Conservation (phyloP, 2,113 vertebrate genomes). For the Cynoglossus semilaevis region DNA sequence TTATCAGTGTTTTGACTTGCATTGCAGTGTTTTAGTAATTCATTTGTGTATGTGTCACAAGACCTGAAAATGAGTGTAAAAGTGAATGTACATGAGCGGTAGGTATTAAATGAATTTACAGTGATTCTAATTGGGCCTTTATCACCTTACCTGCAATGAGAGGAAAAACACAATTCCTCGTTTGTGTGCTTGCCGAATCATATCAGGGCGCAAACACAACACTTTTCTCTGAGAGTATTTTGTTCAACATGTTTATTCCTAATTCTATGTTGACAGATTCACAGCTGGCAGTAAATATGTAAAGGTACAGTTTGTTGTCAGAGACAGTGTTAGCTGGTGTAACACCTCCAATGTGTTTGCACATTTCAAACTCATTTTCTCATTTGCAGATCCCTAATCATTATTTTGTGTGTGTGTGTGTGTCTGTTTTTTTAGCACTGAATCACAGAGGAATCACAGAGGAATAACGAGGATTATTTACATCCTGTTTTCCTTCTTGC, state of each 20-base stretch:
- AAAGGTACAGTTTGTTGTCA: constrained; percentile 5
- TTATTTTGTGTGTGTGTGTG: not conserved
- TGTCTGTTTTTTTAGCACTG: not conserved
- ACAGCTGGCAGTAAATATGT: constrained; percentile 52
- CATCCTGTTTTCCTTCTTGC: not conserved
- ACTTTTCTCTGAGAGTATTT: constrained; percentile 52
- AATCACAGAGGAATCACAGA: constrained; percentile 27
- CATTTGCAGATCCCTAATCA: too few species aligned
- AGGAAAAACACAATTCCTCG: not conserved
- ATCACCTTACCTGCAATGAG: constrained; percentile 7
- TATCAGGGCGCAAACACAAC: constrained; percentile 22
- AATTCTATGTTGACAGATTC: constrained; percentile 59
- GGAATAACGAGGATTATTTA: constrained; percentile 32
- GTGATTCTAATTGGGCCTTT: constrained; percentile 6
- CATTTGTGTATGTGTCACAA: too few species aligned
- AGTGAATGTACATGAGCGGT: not conserved
- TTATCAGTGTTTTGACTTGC: too few species aligned
- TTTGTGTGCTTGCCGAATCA: constrained; percentile 14
- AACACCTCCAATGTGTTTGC: too few species aligned
- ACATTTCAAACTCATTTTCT: too few species aligned
- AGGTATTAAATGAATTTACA: not conserved
- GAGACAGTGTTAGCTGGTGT: too few species aligned
- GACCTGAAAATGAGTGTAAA: not conserved
- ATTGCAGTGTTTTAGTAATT: too few species aligned
- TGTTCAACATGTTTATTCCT: constrained; percentile 39